Evolutionary conservation across 2,888 invertebrate species (phyloP).

Genomic region (Chydorus sphaericus): DNA sequence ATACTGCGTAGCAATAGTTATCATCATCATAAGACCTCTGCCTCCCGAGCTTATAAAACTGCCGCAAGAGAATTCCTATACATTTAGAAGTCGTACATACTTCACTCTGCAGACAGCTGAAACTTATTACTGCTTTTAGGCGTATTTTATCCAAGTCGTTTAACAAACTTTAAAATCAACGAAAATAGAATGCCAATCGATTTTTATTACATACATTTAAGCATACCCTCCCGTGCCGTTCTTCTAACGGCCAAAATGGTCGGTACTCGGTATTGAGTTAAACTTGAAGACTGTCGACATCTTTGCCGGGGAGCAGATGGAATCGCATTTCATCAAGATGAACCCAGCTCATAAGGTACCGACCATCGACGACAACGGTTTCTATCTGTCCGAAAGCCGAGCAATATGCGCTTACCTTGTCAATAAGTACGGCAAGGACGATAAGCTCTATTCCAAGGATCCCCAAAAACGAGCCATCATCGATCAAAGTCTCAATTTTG

Average conservation of each 20-base stretch:
- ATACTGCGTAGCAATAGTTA: too few species aligned
- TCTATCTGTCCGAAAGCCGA: conserved; percentile 63
- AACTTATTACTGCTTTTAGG: too few species aligned
- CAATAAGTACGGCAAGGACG: conserved; percentile 62
- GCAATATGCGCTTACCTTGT: conserved; percentile 64
- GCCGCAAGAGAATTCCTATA: too few species aligned
- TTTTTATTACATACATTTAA: conserved; percentile 48
- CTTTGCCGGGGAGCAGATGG: conserved; percentile 44
- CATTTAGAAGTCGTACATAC: too few species aligned
- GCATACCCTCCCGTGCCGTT: conserved; percentile 48
- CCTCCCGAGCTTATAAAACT: too few species aligned
- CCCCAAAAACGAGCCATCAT: conserved; percentile 52
- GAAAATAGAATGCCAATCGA: conserved; percentile 33
- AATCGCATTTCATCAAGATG: conserved; percentile 51
- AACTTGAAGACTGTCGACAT: conserved; percentile 47
- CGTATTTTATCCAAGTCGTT: too few species aligned
- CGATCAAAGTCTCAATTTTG: conserved; percentile 64
- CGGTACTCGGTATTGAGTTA: conserved; percentile 47
- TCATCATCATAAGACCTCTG: too few species aligned
- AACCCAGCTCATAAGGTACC: conserved; percentile 50
- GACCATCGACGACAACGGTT: conserved; percentile 64
- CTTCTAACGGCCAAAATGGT: conserved; percentile 46
- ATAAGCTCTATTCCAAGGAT: conserved; percentile 53
- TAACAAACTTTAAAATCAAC: too few species aligned
- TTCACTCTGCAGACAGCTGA: too few species aligned